Percentiles rank a stretch among this genome's conserved stretches.
Conservation (phyloP, 2,113 vertebrate genomes). For the Phalacrocorax aristotelis region DNA sequence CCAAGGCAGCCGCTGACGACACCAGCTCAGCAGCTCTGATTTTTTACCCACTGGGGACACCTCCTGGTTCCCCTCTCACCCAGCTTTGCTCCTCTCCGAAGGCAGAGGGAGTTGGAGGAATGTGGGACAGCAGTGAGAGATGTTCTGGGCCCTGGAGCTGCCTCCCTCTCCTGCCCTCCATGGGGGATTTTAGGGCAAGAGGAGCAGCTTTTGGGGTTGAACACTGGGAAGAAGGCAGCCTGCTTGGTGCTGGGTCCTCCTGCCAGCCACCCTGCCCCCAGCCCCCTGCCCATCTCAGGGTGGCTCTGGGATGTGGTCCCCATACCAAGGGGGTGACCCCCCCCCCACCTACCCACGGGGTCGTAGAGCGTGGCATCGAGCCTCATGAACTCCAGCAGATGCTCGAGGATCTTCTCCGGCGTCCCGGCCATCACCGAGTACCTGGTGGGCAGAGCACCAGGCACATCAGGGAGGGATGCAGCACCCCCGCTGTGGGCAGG, state of each 20-base stretch:
- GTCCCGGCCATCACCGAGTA: constrained; percentile 93
- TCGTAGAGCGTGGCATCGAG: constrained; percentile 85
- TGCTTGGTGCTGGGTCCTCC: accelerated
- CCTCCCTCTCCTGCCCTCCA: not conserved
- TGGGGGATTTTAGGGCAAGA: accelerated
- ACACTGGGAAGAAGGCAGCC: accelerated
- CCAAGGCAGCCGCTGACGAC: accelerated
- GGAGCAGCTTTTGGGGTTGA: not conserved
- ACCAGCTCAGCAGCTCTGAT: not conserved
- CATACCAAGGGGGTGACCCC: accelerated
- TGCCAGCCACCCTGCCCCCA: not conserved
- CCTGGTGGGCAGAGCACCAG: constrained; percentile 62
- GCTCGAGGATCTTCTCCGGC: constrained; percentile 93
- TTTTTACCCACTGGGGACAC: not conserved
- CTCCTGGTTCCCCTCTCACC: not conserved
- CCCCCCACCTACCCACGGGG: constrained; percentile 73
- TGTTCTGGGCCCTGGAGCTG: not conserved
- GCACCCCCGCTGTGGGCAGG: not conserved
- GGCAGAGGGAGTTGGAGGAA: not conserved
- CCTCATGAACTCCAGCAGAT: constrained; percentile 88
- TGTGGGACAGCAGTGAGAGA: not conserved
- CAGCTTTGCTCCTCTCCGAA: not conserved
- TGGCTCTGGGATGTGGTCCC: not conserved
- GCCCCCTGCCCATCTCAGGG: not conserved
- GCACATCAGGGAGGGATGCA: accelerated